Percentiles rank a stretch among this genome's conserved stretches.
These are phyloP conservation scores for Marronus borbonicus DNA, from an alignment of 2,888 invertebrate genomes.

Conservation along the genomic window DNA sequence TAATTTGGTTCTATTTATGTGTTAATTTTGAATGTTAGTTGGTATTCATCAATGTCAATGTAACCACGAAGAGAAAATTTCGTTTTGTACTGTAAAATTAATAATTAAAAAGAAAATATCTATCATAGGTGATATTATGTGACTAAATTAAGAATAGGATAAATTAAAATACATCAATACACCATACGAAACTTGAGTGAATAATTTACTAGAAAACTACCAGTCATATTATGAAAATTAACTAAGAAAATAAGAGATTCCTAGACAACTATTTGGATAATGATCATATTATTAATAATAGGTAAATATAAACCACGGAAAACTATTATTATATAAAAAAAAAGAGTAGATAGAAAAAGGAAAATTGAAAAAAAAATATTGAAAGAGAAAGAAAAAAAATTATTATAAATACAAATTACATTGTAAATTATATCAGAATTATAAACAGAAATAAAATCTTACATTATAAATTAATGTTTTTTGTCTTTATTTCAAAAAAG, in stretches of 20 bases:
- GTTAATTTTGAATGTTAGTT: background rate
- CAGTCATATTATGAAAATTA: constrained; percentile 4
- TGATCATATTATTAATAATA: constrained; percentile 10
- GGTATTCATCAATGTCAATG: background rate
- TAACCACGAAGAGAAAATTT: background rate
- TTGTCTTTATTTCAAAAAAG: background rate
- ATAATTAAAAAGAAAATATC: background rate
- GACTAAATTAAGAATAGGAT: background rate
- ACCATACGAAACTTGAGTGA: constrained; percentile 5
- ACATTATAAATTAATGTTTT: constrained; percentile 33
- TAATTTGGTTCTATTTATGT: background rate
- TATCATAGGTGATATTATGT: constrained; percentile 14
- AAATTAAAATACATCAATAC: constrained; percentile 4
- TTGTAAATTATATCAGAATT: constrained; percentile 49
- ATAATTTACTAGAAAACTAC: constrained; percentile 7
- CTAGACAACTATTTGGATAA: constrained; percentile 7
- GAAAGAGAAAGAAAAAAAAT: constrained; percentile 8
- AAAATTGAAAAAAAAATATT: constrained; percentile 2
- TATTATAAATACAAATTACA: constrained; percentile 26
- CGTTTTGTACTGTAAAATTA: constrained; percentile 7
- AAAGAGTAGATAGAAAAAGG: constrained; percentile 17
- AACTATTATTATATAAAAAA: constrained; percentile 17
- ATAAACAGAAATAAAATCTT: constrained; percentile 45
- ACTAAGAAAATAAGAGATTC: background rate
- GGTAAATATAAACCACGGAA: constrained; percentile 2